Base-by-base conservation (phyloP, 1,140 invertebrate genomes). In the Drosophila subobscura region DNA sequence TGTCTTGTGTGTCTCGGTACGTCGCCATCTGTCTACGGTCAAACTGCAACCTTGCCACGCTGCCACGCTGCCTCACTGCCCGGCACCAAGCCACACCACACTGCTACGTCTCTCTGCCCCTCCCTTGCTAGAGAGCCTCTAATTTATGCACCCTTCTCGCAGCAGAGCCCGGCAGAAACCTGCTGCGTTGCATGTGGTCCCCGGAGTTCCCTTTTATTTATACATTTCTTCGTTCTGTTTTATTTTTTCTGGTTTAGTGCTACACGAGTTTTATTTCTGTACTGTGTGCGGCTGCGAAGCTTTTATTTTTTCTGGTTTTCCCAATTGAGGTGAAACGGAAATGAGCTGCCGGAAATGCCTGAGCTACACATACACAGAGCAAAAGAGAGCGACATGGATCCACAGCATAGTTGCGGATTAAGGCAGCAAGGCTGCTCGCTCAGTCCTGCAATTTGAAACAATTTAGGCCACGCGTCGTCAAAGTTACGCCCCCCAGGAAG, bases 271-370 rank as follows among this genome's bases (percentile, higher is more conserved):
- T 85, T 86, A 63, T 84, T 79, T 77, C 66, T 12, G 8, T 51
- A 1, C 16, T 20, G 16, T 64, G 8, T 57, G 23, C 12, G 16
- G 14, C 42, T 20, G 56, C 45, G 46, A 60, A 68, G 54, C 41
- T 63, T 63, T 66, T 66, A 40, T 70, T 60, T 65, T 70, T 67
- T 84, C 68, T 64, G 58, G 72, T 72, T 78, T 86, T 83, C 74
- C 81, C 86, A 75, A 90, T 90, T 88, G 81, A 90, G 86, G 81
- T 80, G 76, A 90, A 90, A 77, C 88, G 86, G 86, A 90, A 90
- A 90, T 90, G 79, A 83, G 86, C 88, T 90, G 79, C 78, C 88
- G 86, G 86, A 90, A 90, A 90, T 79, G 85, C 70, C 84, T 85
- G 77, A 77, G 74, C 70, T 60, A 63, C 72, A 78, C 64, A 77